Conservation (phyloP, 2,113 vertebrate species). For the Oryctolagus cuniculus region mOryCun1.1 NC_091440.1:3434001-3434500, state of each 20-base stretch:
- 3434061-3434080: constrained; percentile 23
- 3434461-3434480: constrained; percentile 82
- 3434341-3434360: too few species aligned
- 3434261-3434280: constrained; percentile 68
- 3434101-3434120: constrained; percentile 59
- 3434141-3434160: not conserved
- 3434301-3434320: not conserved
- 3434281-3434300: constrained; percentile 45
- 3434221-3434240: constrained; percentile 71
- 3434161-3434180: not conserved
- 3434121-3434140: not conserved
- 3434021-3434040: constrained; percentile 74
- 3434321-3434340: constrained; percentile 19
- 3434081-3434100: not conserved
- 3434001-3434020: constrained; percentile 82
- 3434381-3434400: constrained; percentile 80
- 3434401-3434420: constrained; percentile 70
- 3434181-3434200: constrained; percentile 29
- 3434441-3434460: constrained; percentile 82
- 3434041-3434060: constrained; percentile 66
- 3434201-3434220: constrained; percentile 43
- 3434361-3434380: constrained; percentile 19
- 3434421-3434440: constrained; percentile 72
- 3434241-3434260: constrained; percentile 38
- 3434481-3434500: constrained; percentile 75